Evolutionary conservation across 2,797 vertebrate species (phyloP).

Genomic region (Micropoecilia bifurca): DNA sequence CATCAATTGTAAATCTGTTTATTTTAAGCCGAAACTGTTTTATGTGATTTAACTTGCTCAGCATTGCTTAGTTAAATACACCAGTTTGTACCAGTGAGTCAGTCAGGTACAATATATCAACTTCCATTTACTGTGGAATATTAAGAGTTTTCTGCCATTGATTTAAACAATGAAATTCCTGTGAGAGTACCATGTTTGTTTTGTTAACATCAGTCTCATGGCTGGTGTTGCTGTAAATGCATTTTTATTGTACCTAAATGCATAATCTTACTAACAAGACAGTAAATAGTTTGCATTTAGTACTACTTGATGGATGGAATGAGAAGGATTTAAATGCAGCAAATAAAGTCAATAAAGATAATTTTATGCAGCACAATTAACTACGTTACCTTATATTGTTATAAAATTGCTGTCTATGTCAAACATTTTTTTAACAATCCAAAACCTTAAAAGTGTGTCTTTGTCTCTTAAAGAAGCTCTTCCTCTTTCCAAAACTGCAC

Average conservation of each 20-base stretch:
- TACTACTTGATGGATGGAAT: not conserved
- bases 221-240: not conserved
- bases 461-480: not conserved
- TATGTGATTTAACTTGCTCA: not conserved
- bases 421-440: no score
- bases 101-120: not conserved
- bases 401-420: no score
- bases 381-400: no score
- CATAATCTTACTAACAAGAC: not conserved
- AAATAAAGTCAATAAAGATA: not conserved
- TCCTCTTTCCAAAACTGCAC: not conserved
- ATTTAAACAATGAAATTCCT: slow-evolving; percentile 5
- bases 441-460: no score
- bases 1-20: not conserved
- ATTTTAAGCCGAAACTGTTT: not conserved
- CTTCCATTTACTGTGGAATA: not conserved
- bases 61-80: not conserved
- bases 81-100: not conserved
- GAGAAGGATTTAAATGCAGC: not conserved
- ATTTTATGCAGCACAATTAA: not conserved
- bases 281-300: not conserved
- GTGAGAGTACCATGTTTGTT: not conserved
- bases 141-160: not conserved
- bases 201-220: not conserved
- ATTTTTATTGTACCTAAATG: not conserved